Evolutionary conservation across 2,797 vertebrate species (phyloP), one percentile per base, ranked within the genome.

Genomic region (Poliocrania exsul): DNA sequence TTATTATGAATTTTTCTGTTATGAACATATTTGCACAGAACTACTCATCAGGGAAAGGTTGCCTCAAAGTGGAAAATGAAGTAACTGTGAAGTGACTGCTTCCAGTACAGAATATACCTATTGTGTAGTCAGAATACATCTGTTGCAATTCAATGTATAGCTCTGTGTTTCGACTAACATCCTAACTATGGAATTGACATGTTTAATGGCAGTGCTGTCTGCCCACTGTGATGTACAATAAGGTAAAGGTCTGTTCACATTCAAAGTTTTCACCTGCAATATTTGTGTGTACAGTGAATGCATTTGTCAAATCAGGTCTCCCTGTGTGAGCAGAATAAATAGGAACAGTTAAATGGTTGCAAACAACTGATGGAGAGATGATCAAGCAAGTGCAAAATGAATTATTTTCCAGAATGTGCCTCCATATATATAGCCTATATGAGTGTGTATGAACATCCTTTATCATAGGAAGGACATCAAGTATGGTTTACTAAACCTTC

Each of bases 51-150:
- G 71, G 88, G 71, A 90, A 89, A 37, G 21, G 33, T 81, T 92
- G 56, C 53, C 71, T 85, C 26, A 46, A 94, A 87, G 46, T 81
- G 64, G 90, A 84, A 94, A 91, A 82, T 77, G 51, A 77, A 93
- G 37, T 71, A 90, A 71, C 74, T 82, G 24, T 53, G 29, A 80
- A 95, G 74, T 69, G 61, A 72, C 81, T 74, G 18, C n/a, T 92
- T 42, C 31, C 79, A 78, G 69, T 37, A 54, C 51, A 62, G 64
- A 73, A 88, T 56, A 79, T 56, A 75, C 20, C 61, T 61, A 23
- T 89, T 81, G 80, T 33, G 16, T 37, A 70, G 71, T 67, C 78
- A 88, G 56, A 66, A 25, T 81, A 38, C 50, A 35, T 38, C 56
- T 91, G 67, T 23, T 73, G 53, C 49, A 88, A 66, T 73, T 94